These are phyloP conservation scores for Drosophila anceps DNA, from an alignment of 2,888 invertebrate species.

Conservation along the genomic window DNA sequence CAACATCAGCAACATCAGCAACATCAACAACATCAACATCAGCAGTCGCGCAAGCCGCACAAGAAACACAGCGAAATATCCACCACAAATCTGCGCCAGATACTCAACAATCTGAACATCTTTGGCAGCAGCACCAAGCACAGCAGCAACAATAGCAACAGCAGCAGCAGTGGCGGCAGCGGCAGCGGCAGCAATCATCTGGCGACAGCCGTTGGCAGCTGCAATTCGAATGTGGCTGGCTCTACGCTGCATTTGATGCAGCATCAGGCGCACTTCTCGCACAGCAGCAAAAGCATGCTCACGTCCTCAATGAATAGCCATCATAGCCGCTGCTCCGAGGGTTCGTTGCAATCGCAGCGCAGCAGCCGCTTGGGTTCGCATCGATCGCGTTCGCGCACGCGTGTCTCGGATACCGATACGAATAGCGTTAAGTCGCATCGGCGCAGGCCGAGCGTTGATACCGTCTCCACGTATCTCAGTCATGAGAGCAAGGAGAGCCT, in stretches of 20 bases:
- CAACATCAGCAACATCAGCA: conserved; percentile 45
- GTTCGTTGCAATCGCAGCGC: conserved; percentile 81
- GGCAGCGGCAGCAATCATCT: conserved; percentile 32
- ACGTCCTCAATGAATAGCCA: conserved; percentile 84
- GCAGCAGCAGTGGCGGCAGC: conserved; percentile 22
- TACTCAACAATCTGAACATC: conserved; percentile 92
- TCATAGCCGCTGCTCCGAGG: conserved; percentile 85
- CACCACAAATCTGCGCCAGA: conserved; percentile 90
- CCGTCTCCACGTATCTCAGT: conserved; percentile 95
- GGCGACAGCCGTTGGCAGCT: conserved; percentile 20
- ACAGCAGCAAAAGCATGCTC: conserved; percentile 80
- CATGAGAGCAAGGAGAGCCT: conserved; percentile 92
- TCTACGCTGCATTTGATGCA: conserved; percentile 60
- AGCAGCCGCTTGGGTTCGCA: conserved; percentile 83
- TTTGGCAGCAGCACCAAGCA: conserved; percentile 86
- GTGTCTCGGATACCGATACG: conserved; percentile 85
- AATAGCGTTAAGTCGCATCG: conserved; percentile 92
- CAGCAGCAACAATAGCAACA: conserved; percentile 36
- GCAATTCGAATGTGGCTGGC: conserved; percentile 39
- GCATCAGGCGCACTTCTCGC: conserved; percentile 78
- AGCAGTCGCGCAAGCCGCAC: conserved; percentile 68
- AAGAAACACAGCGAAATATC: conserved; percentile 84
- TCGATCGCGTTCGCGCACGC: conserved; percentile 84
- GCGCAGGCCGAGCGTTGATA: conserved; percentile 93
- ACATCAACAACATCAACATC: conserved; percentile 48